Evolutionary conservation across 1,140 invertebrate genomes (phyloP), one percentile per base, ranked within the genome.

Genomic region (Caenorhabditis brenneri): DNA sequence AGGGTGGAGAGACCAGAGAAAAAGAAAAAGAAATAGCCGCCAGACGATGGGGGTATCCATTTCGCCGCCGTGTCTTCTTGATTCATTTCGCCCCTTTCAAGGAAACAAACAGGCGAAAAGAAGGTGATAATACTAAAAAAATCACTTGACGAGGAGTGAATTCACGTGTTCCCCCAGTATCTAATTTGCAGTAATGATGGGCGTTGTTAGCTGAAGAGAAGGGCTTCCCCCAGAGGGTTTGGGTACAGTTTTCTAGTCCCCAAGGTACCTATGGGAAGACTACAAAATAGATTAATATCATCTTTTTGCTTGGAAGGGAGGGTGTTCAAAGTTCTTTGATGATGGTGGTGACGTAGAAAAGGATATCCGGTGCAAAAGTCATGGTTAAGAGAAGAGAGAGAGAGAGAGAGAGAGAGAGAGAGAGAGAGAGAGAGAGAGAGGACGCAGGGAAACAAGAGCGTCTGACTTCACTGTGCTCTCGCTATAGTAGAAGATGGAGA

Each of bases 131-230:
- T 12, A n/a, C 65, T n/a, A n/a, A n/a, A n/a, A 42, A 5, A 74
- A 74, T 74, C 65, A 74, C 36, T 74, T 74, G 65, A 74, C 36
- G 29, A n/a, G n/a, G n/a, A n/a, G n/a, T n/a, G n/a, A 74, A 74
- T 74, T 74, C 65, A 74, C 65, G 65, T 74, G 65, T 74, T 74
- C 65, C 42, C 9, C 42, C 29, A 10, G 10, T 55, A 12, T 15
- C 9, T 27, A 24, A n/a, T 27, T 29, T 55, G 10, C 22, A 22
- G 2, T 19, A 10, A 51, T 29, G 1, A 29, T 65, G 58, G 29
- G 58, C 31, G 31, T 65, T 65, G 58, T 4, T 4, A 65, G 24
- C 2, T 7, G 31, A 31, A 5, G 9, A 65, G 24, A 4, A 19
- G 31, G 58, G 58, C 6, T 65, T 65, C 31, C 58, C 31, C 58